Evolutionary conservation across 2,888 invertebrate species (phyloP).

Genomic region (Atherix ibis): DNA sequence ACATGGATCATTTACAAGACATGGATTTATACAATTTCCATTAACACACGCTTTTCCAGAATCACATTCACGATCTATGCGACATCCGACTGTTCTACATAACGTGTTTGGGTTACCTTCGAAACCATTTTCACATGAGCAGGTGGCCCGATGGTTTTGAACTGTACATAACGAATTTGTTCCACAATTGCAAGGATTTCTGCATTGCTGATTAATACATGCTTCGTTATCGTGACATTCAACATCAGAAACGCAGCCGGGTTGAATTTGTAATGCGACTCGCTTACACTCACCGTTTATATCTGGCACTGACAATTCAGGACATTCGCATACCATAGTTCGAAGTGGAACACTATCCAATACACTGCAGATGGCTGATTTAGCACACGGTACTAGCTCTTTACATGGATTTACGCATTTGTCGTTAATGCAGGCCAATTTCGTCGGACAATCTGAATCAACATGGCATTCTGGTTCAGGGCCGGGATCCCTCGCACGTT

Average conservation of each 20-base stretch:
- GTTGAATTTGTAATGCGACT: slow-evolving; percentile 48
- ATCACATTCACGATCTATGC: slow-evolving; percentile 68
- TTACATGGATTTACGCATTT: slow-evolving; percentile 65
- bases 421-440: slow-evolving; percentile 63
- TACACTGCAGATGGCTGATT: slow-evolving; percentile 62
- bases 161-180: slow-evolving; percentile 67
- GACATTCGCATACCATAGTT: slow-evolving; percentile 78
- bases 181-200: slow-evolving; percentile 79
- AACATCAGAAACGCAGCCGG: slow-evolving; percentile 61
- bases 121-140: slow-evolving; percentile 68
- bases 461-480: slow-evolving; percentile 53
- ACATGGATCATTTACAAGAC: slow-evolving; percentile 62
- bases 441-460: slow-evolving; percentile 66
- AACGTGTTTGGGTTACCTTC: slow-evolving; percentile 74
- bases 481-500: slow-evolving; percentile 33
- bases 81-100: slow-evolving; percentile 69
- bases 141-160: slow-evolving; percentile 69
- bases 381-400: slow-evolving; percentile 58
- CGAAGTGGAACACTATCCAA: slow-evolving; percentile 72
- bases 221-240: slow-evolving; percentile 67
- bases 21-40: slow-evolving; percentile 73
- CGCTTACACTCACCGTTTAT: slow-evolving; percentile 62
- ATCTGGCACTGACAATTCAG: slow-evolving; percentile 69
- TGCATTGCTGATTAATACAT: slow-evolving; percentile 72
- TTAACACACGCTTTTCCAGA: slow-evolving; percentile 71